Conservation (phyloP, 1,140 invertebrate species). For the Aphaenogaster ashmeadi region DNA sequence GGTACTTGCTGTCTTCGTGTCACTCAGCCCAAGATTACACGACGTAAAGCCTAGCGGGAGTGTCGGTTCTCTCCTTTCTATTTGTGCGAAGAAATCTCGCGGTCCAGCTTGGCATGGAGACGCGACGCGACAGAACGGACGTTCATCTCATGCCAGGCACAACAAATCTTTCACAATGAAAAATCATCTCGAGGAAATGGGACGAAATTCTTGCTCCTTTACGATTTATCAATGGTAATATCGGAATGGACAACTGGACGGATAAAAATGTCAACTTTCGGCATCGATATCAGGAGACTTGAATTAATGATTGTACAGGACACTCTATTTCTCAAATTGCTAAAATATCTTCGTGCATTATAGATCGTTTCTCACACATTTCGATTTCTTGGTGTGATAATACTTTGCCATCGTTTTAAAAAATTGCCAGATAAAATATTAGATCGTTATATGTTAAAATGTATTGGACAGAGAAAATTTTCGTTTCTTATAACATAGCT, state of each 20-base stretch:
- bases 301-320: slow-evolving; percentile 14
- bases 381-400: not conserved
- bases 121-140: slow-evolving; percentile 53
- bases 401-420: not conserved
- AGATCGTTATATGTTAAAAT: not conserved
- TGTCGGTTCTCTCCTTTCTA: slow-evolving; percentile 60
- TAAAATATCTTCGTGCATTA: not conserved
- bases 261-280: slow-evolving; percentile 55
- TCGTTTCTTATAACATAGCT: not conserved
- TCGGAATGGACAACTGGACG: slow-evolving; percentile 23
- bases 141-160: slow-evolving; percentile 47
- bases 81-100: slow-evolving; percentile 69
- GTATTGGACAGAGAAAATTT: not conserved
- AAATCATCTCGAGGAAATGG: slow-evolving; percentile 58
- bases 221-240: slow-evolving; percentile 56
- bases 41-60: slow-evolving; percentile 57
- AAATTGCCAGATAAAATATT: not conserved
- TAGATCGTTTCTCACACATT: not conserved
- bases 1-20: slow-evolving; percentile 51
- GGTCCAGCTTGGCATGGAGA: slow-evolving; percentile 42
- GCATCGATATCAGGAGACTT: slow-evolving; percentile 21
- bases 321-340: not conserved
- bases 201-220: slow-evolving; percentile 38
- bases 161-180: slow-evolving; percentile 62
- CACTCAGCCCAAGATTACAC: slow-evolving; percentile 61